Percentiles rank a stretch among this genome's conserved stretches.
phyloP scores from a whole-genome alignment of 2,888 invertebrate genomes.

The Phaedon cochleariae region DNA sequence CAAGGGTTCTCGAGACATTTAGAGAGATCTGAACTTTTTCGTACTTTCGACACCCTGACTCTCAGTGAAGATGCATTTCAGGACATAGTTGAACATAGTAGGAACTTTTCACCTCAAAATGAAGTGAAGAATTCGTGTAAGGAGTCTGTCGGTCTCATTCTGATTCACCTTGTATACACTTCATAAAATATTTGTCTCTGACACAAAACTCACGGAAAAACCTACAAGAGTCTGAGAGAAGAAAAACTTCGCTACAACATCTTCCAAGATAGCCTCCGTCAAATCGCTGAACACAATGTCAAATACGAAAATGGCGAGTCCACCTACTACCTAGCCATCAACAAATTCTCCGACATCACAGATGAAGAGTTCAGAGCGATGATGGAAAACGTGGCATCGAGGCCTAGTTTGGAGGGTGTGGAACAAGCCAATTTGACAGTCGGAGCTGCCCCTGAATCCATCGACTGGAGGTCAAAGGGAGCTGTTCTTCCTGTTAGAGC shows the following conservation, averaged over 20 bases:
- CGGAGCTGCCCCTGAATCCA: slow-evolving; percentile 8
- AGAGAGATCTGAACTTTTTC: too few species aligned
- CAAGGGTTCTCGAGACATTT: too few species aligned
- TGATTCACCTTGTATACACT: too few species aligned
- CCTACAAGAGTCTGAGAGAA: slow-evolving; percentile 23
- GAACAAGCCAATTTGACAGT: not conserved
- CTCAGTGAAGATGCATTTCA: too few species aligned
- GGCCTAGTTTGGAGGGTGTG: not conserved
- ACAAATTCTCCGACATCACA: slow-evolving; percentile 32
- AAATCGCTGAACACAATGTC: slow-evolving; percentile 29
- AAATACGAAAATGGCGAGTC: slow-evolving; percentile 27
- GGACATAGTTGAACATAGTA: too few species aligned
- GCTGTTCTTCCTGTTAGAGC: slow-evolving; percentile 22
- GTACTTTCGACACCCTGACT: too few species aligned
- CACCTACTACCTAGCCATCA: slow-evolving; percentile 25
- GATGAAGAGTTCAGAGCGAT: slow-evolving; percentile 19
- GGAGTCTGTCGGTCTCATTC: too few species aligned
- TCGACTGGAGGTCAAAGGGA: slow-evolving; percentile 30
- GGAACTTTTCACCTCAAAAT: too few species aligned
- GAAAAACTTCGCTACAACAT: slow-evolving; percentile 23
- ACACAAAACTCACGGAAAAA: slow-evolving; percentile 24
- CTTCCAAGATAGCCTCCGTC: slow-evolving; percentile 21
- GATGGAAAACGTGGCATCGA: not conserved
- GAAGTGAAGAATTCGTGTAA: too few species aligned
- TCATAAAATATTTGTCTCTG: not conserved